phyloP scores from a whole-genome alignment of 2,888 invertebrate genomes.

The Ochropleura leucogaster region DNA sequence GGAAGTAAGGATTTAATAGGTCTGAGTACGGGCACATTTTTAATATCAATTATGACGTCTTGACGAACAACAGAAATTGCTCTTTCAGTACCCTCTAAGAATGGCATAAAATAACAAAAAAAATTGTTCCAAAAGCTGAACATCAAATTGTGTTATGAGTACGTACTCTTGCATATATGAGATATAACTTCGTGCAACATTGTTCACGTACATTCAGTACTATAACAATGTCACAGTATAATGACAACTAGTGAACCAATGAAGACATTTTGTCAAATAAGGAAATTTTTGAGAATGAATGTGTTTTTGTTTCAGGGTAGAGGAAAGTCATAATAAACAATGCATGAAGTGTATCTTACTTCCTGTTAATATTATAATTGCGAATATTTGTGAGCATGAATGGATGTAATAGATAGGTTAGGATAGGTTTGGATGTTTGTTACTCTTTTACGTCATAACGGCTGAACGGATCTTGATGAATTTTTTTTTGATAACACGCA shows the following conservation, averaged over 20 bases:
- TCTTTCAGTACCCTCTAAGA: neutral
- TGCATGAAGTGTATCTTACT: neutral
- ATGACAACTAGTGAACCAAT: neutral
- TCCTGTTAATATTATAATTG: too few relatives aligned
- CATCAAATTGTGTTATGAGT: slow-evolving; percentile 56
- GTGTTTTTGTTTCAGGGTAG: neutral
- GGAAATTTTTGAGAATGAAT: neutral
- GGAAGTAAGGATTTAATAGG: neutral
- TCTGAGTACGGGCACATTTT: neutral
- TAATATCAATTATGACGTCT: neutral
- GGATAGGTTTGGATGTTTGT: too few relatives aligned
- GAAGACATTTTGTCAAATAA: neutral
- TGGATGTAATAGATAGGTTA: too few relatives aligned
- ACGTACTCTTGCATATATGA: slow-evolving; percentile 55
- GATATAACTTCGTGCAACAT: slow-evolving; percentile 55
- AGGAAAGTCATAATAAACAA: neutral
- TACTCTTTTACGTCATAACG: too few relatives aligned
- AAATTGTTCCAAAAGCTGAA: slow-evolving; percentile 33
- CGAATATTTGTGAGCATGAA: too few relatives aligned
- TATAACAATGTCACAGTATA: slow-evolving; percentile 55
- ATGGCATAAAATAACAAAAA: slow-evolving; percentile 23
- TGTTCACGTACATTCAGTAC: slow-evolving; percentile 42
- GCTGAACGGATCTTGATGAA: too few relatives aligned
- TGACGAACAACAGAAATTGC: slow-evolving; percentile 17
- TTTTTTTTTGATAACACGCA: too few relatives aligned